A percentile compares a stretch with the other conserved stretches of the same genome.
phyloP scores from a whole-genome alignment of 2,888 invertebrate genomes.

The Ormyrus labotus region DNA sequence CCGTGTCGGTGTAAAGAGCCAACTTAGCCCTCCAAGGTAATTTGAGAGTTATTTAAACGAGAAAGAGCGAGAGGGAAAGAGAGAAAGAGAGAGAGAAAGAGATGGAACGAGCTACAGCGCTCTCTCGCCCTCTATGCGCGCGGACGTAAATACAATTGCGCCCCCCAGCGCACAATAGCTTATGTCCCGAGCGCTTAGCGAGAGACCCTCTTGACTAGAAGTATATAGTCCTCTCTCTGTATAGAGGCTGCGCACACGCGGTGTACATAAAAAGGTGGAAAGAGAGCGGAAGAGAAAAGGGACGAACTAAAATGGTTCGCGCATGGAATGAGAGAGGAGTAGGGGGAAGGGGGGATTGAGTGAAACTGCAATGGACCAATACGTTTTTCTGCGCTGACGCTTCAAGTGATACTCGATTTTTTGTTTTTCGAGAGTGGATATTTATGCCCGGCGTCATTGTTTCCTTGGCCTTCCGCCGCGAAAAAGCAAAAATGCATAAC shows the following conservation, averaged over 20 bases:
- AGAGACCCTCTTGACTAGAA: slow-evolving; percentile 55
- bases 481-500: slow-evolving; percentile 4
- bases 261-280: slow-evolving; percentile 10
- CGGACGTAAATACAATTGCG: slow-evolving; percentile 68
- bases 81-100: slow-evolving; percentile 26
- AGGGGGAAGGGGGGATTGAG: not conserved
- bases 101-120: slow-evolving; percentile 26
- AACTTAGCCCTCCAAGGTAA: slow-evolving; percentile 59
- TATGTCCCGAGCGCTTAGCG: slow-evolving; percentile 61
- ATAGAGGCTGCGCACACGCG: slow-evolving; percentile 11
- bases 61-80: slow-evolving; percentile 46
- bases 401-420: slow-evolving; percentile 29
- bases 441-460: not conserved
- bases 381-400: slow-evolving; percentile 24
- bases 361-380: slow-evolving; percentile 45
- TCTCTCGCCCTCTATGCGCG: slow-evolving; percentile 52
- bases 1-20: slow-evolving; percentile 31
- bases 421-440: slow-evolving; percentile 57
- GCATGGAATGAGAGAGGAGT: slow-evolving; percentile 4
- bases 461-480: not conserved
- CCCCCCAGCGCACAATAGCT: slow-evolving; percentile 63
- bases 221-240: slow-evolving; percentile 1
- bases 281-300: slow-evolving; percentile 29
- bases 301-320: slow-evolving; percentile 52
- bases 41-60: slow-evolving; percentile 69